These are phyloP conservation scores for Hydropsyche betteni DNA, from an alignment of 2,888 invertebrate genomes.

Conservation along the genomic window DNA sequence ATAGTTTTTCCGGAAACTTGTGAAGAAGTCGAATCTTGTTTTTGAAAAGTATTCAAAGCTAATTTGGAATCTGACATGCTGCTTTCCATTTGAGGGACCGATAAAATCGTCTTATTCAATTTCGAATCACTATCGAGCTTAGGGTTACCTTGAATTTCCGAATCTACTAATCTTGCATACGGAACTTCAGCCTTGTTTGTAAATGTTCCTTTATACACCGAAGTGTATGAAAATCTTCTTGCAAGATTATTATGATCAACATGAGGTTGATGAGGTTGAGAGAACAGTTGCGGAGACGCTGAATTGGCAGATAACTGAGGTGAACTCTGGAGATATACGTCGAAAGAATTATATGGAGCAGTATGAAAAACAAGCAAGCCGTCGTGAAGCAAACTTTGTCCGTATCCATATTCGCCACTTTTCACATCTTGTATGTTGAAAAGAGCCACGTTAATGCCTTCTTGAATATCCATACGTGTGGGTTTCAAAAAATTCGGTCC, in stretches of 20 bases:
- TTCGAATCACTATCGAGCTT: constrained; percentile 79
- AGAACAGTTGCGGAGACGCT: constrained; percentile 62
- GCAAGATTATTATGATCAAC: constrained; percentile 58
- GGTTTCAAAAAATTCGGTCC: constrained; percentile 74
- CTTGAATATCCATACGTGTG: constrained; percentile 73
- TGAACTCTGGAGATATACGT: constrained; percentile 78
- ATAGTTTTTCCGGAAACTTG: constrained; percentile 55
- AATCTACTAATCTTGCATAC: constrained; percentile 80
- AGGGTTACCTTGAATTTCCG: constrained; percentile 64
- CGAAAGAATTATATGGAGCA: constrained; percentile 83
- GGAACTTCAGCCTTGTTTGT: constrained; percentile 74
- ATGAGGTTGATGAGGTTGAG: constrained; percentile 58
- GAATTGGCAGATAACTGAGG: constrained; percentile 60
- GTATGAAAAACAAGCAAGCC: constrained; percentile 90
- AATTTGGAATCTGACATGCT: constrained; percentile 87
- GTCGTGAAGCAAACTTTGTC: constrained; percentile 90
- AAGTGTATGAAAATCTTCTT: constrained; percentile 64
- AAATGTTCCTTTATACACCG: constrained; percentile 63
- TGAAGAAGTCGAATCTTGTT: constrained; percentile 58
- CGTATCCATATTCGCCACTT: constrained; percentile 88
- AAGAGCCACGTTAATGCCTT: constrained; percentile 84
- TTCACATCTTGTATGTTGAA: constrained; percentile 76
- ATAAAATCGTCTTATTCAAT: constrained; percentile 68
- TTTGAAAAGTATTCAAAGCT: constrained; percentile 78
- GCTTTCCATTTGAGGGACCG: constrained; percentile 75